Evolutionary conservation across 2,113 vertebrate genomes (phyloP).

Genomic region (Chunga burmeisteri): DNA sequence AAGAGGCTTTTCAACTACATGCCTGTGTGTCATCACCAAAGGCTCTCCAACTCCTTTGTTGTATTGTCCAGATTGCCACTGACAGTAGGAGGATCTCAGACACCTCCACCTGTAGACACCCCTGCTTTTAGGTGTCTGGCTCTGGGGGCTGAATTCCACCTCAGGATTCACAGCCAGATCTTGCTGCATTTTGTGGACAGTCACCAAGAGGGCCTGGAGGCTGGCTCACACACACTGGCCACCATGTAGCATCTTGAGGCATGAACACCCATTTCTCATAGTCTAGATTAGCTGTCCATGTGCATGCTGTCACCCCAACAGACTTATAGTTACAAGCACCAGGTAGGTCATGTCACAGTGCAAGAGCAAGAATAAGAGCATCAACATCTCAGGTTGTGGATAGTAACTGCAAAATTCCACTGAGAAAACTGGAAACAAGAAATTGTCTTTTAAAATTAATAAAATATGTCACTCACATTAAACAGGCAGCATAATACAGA

Average conservation of each 20-base stretch:
- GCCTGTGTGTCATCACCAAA: not conserved
- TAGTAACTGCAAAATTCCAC: not conserved
- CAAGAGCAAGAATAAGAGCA: not conserved
- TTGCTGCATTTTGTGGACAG: not conserved
- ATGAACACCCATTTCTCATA: not conserved
- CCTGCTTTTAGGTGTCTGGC: not conserved
- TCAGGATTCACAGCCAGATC: not conserved
- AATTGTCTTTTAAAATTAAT: not conserved
- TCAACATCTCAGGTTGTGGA: not conserved
- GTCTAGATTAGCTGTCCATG: not conserved
- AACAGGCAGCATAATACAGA: not conserved
- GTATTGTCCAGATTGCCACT: not conserved
- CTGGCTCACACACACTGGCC: not conserved
- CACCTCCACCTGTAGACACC: not conserved
- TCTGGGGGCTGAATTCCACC: not conserved
- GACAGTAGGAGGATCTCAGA: not conserved
- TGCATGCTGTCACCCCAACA: not conserved
- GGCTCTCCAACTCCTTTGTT: not conserved
- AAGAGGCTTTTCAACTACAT: fast-evolving
- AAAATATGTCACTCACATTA: not conserved
- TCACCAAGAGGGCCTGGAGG: not conserved
- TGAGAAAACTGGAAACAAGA: not conserved
- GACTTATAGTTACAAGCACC: not conserved
- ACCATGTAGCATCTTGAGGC: fast-evolving
- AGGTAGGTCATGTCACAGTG: not conserved